These are phyloP conservation scores for Ceratosolen fusciceps DNA, from an alignment of 1,140 invertebrate genomes.

Conservation along the genomic window DNA sequence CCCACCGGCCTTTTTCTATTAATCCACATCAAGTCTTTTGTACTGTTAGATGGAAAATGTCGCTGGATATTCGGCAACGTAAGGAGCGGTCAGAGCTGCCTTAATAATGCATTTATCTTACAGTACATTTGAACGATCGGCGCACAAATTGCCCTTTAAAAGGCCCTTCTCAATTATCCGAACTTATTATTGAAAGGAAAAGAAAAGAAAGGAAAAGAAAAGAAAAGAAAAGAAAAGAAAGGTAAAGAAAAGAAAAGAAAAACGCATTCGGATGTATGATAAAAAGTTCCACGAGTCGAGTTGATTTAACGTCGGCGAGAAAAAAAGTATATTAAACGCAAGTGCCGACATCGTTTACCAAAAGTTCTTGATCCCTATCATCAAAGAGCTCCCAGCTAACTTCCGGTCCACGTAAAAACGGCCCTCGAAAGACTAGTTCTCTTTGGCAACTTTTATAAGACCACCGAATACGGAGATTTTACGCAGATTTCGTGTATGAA, in stretches of 20 bases:
- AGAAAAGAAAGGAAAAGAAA: not conserved
- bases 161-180: conserved; percentile 11
- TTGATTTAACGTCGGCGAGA: conserved; percentile 2
- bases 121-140: conserved; percentile 22
- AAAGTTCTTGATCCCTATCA: conserved; percentile 41
- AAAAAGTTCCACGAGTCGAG: not conserved
- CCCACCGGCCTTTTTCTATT: too few relatives aligned
- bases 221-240: not conserved
- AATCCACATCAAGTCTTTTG: too few relatives aligned
- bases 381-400: conserved; percentile 29
- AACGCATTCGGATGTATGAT: too few relatives aligned
- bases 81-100: too few relatives aligned
- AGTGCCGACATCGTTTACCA: conserved; percentile 15
- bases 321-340: conserved; percentile 12
- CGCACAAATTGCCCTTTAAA: conserved; percentile 28
- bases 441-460: not conserved
- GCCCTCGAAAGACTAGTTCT: not conserved
- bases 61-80: not conserved
- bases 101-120: too few relatives aligned
- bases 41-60: conserved; percentile 6
- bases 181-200: not conserved
- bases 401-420: conserved; percentile 30
- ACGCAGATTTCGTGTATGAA: not conserved
- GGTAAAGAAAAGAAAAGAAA: not conserved
- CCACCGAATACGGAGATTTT: too few relatives aligned